Evolutionary conservation across 2,888 invertebrate genomes (phyloP).

Genomic region (Drosophila phalerata): DNA sequence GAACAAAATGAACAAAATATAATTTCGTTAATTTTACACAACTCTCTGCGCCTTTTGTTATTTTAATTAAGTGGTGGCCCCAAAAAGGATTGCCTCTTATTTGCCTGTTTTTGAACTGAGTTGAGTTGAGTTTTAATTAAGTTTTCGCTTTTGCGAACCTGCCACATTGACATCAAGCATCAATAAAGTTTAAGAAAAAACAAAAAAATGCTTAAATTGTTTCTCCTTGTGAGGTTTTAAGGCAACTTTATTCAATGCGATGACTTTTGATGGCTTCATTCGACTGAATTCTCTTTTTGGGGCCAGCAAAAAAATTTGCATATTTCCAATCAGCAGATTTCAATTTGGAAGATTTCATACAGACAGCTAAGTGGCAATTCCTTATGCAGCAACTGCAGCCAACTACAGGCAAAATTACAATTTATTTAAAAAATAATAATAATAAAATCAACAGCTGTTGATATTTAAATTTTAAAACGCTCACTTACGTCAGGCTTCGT

Average conservation of each 20-base stretch:
- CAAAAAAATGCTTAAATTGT: slow-evolving; percentile 47
- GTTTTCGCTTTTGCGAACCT: slow-evolving; percentile 64
- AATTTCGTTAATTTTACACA: slow-evolving; percentile 66
- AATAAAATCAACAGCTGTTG: slow-evolving; percentile 27
- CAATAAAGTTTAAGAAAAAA: slow-evolving; percentile 70
- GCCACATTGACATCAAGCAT: slow-evolving; percentile 67
- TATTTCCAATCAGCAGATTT: slow-evolving; percentile 52
- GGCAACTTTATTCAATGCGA: slow-evolving; percentile 16
- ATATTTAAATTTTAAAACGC: slow-evolving; percentile 6
- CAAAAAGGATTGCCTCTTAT: slow-evolving; percentile 65
- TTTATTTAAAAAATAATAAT: slow-evolving; percentile 8
- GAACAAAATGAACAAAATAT: slow-evolving; percentile 17
- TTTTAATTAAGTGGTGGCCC: slow-evolving; percentile 71
- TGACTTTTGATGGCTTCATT: slow-evolving; percentile 72
- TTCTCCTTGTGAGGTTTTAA: slow-evolving; percentile 46
- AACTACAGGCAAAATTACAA: slow-evolving; percentile 20
- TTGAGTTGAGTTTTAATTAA: slow-evolving; percentile 66
- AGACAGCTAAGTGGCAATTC: slow-evolving; percentile 39
- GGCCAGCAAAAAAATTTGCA: slow-evolving; percentile 36
- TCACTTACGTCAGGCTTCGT: slow-evolving; percentile 10
- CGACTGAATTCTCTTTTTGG: slow-evolving; percentile 25
- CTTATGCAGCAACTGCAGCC: slow-evolving; percentile 32
- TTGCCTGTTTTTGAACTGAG: slow-evolving; percentile 20
- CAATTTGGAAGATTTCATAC: slow-evolving; percentile 37
- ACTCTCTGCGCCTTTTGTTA: slow-evolving; percentile 56